Evolutionary conservation across 92 coral and sea anemone species (phyloP).

Genomic region (Bergia puertoricense): DNA sequence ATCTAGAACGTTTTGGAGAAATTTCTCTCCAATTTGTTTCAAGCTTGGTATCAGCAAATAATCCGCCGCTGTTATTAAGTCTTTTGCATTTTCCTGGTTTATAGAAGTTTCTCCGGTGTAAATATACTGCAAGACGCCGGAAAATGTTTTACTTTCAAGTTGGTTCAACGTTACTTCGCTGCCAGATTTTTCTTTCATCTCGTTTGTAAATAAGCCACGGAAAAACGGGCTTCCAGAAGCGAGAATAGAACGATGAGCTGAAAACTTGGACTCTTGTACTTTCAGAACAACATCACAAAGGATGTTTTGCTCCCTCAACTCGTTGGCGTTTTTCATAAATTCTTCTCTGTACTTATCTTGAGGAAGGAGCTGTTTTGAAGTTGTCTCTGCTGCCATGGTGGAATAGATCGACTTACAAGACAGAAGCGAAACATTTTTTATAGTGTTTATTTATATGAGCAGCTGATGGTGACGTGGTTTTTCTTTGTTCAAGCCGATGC

Average conservation of each 20-base stretch:
- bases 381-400: neutral
- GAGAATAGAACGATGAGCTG: conserved; percentile 67
- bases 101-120: conserved; percentile 62
- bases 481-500: neutral
- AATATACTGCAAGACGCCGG: conserved; percentile 52
- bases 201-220: conserved; percentile 56
- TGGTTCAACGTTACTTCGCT: conserved; percentile 43
- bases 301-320: conserved; percentile 9
- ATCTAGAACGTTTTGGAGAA: conserved; percentile 42
- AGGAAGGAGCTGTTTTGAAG: neutral
- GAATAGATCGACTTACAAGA: neutral
- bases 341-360: conserved; percentile 20
- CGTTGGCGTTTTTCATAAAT: conserved; percentile 33
- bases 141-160: conserved; percentile 41
- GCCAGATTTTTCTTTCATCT: conserved; percentile 47
- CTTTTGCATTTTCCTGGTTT: conserved; percentile 61
- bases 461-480: neutral
- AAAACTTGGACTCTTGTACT: conserved; percentile 52
- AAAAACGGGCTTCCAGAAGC: conserved; percentile 70
- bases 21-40: conserved; percentile 45
- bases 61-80: conserved; percentile 61
- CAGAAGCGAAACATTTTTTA: neutral
- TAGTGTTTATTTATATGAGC: conserved; percentile 5
- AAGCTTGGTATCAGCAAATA: conserved; percentile 60
- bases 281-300: conserved; percentile 70